Evolutionary conservation across 2,888 invertebrate species (phyloP), one percentile per base, ranked within the genome.

Genomic region (Drosophila melanosoma): DNA sequence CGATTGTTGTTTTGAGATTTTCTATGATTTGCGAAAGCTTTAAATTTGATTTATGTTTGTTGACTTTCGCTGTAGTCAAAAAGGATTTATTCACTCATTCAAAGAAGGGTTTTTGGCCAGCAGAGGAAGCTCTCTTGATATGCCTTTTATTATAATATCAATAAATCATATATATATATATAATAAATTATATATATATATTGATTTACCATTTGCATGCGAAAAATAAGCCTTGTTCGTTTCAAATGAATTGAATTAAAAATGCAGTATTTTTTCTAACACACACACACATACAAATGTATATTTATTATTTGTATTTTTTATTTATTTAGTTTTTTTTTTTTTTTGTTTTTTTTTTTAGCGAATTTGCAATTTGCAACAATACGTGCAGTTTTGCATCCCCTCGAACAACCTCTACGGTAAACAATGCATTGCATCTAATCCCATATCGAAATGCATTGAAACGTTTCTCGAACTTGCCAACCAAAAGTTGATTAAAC

Each of bases 401-500:
- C 57, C 62, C 62, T 26, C 23, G 32, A 26, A 6, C 58, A 63
- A 59, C 59, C 63, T 63, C 59, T 42, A 26, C 36, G 36, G 59
- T 40, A 53, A 66, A 60, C 73, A 57, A 57, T 71, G 56, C 56
- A 56, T 38, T 38, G 58, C 67, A 58, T 69, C 75, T 83, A 78
- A 73, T 75, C 58, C 81, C 79, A 79, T 83, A 88, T 87, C 81
- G 79, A 84, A 83, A 85, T 85, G 86, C 88, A 83, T 69, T 78
- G 78, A 83, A 88, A 72, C 79, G 86, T 79, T 84, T 86, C 83
- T 84, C 83, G 88, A 88, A 83, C 83, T 79, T 83, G 71, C 81
- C 36, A 63, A 69, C 81, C 74, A 88, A 88, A 87, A 89, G 89
- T 86, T 86, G 89, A 86, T 89, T 86, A 89, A 86, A 89, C 89